Evolutionary conservation across 2,113 vertebrate genomes (phyloP).

Genomic region (Larimichthys crocea): DNA sequence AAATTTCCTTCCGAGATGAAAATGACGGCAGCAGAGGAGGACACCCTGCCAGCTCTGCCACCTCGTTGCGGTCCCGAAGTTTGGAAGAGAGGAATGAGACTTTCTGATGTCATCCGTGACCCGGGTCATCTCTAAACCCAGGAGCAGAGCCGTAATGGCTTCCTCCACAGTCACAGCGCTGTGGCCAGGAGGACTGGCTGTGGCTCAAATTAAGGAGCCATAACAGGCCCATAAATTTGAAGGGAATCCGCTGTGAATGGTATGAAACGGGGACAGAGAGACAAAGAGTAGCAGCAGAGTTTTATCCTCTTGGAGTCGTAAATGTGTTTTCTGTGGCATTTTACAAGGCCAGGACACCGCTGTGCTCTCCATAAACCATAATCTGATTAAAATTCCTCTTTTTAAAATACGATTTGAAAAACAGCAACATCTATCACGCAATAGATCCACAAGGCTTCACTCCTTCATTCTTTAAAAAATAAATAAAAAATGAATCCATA

Average conservation of each 20-base stretch:
- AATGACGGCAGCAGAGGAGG: constrained; percentile 15
- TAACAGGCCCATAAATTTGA: constrained; percentile 62
- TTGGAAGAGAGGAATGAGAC: constrained; percentile 46
- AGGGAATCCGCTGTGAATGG: constrained; percentile 41
- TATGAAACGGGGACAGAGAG: constrained; percentile 25
- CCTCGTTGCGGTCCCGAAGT: constrained; percentile 41
- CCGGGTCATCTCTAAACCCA: constrained; percentile 52
- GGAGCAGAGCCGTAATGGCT: constrained; percentile 45
- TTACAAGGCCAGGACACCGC: neutral
- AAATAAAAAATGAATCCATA: neutral
- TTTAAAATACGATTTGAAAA: neutral
- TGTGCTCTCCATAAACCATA: constrained; percentile 13
- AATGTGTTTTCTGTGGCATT: constrained; percentile 36
- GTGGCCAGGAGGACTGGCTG: constrained; percentile 56
- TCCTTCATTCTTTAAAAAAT: neutral
- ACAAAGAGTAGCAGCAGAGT: constrained; percentile 31
- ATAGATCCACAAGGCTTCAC: constrained; percentile 10
- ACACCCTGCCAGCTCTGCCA: constrained; percentile 44
- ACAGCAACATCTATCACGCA: constrained; percentile 17
- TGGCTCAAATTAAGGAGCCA: constrained; percentile 57
- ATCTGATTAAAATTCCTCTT: constrained; percentile 38
- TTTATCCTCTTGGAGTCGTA: constrained; percentile 35
- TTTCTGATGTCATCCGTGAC: constrained; percentile 70
- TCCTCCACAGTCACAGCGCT: constrained; percentile 45
- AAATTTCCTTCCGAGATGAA: constrained; percentile 18